Evolutionary conservation across 2,888 invertebrate species (phyloP).

Genomic region (Pheosia tremula): DNA sequence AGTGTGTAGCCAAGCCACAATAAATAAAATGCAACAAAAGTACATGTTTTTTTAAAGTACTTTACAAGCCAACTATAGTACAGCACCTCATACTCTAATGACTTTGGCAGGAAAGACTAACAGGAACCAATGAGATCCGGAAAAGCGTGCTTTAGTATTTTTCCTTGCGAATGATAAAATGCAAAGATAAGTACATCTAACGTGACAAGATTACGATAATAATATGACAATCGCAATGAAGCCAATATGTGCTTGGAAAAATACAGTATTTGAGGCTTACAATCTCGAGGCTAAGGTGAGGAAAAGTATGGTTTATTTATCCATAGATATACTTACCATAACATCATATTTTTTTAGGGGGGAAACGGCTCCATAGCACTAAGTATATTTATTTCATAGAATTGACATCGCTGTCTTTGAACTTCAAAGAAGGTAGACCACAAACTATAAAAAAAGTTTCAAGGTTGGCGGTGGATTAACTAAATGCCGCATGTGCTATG

Average conservation of each 20-base stretch:
- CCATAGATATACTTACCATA: too few relatives aligned
- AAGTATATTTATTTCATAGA: conserved; percentile 8
- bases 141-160: conserved; percentile 10
- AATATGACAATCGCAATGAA: conserved; percentile 28
- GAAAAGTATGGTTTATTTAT: too few relatives aligned
- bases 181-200: conserved; percentile 12
- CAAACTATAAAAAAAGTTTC: conserved; percentile 9
- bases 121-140: neutral
- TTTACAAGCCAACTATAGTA: too few relatives aligned
- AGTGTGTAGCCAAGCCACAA: too few relatives aligned
- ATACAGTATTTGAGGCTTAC: conserved; percentile 19
- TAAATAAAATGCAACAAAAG: too few relatives aligned
- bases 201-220: conserved; percentile 20
- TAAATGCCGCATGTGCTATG: neutral
- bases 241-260: conserved; percentile 25
- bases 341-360: too few relatives aligned
- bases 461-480: conserved; percentile 3
- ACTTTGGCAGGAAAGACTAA: neutral
- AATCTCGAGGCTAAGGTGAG: conserved; percentile 19
- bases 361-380: too few relatives aligned
- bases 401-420: conserved; percentile 26
- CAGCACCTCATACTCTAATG: neutral
- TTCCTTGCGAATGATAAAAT: conserved; percentile 18
- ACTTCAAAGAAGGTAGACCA: conserved; percentile 22
- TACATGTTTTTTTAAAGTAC: too few relatives aligned